A percentile compares a stretch with the other conserved stretches of the same genome.
phyloP scores from a whole-genome alignment of 2,113 vertebrate genomes.

The Pterophyllum scalare region DNA sequence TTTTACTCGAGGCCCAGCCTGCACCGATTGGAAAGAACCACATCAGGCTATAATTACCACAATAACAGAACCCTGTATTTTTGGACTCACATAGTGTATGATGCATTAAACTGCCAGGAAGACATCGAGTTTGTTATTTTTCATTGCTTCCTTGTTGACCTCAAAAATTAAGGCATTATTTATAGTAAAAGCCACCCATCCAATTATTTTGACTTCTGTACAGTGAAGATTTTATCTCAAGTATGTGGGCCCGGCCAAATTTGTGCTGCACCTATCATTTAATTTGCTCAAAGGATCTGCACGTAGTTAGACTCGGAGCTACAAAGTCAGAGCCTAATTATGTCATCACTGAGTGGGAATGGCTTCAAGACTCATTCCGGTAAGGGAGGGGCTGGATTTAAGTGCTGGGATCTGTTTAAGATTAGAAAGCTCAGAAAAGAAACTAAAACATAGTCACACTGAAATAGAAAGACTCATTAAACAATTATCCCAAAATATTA shows the following conservation, averaged over 20 bases:
- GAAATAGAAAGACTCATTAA: slow-evolving; percentile 43
- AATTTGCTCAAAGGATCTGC: slow-evolving; percentile 12
- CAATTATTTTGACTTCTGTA: not conserved
- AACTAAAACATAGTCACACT: slow-evolving; percentile 5
- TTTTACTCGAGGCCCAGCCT: slow-evolving; percentile 25
- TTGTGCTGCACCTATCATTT: slow-evolving; percentile 21
- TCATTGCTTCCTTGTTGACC: not conserved
- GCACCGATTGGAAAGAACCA: slow-evolving; percentile 34
- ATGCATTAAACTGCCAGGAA: slow-evolving; percentile 10
- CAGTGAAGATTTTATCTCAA: slow-evolving; percentile 15
- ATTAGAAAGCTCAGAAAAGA: slow-evolving; percentile 31
- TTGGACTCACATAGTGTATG: slow-evolving; percentile 32
- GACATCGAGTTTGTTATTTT: not conserved
- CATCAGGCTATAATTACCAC: slow-evolving; percentile 53
- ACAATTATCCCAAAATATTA: not conserved
- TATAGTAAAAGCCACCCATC: not conserved
- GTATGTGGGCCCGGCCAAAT: not conserved
- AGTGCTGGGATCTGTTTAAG: slow-evolving; percentile 12
- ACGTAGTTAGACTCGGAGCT: slow-evolving; percentile 3
- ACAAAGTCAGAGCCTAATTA: slow-evolving; percentile 57
- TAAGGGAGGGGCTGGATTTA: not conserved
- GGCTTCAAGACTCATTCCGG: slow-evolving; percentile 20
- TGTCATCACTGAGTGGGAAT: slow-evolving; percentile 42
- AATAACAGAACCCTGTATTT: slow-evolving; percentile 60
- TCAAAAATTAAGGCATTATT: not conserved